These are phyloP conservation scores for Xyrichtys novacula DNA, from an alignment of 2,797 vertebrate species.

Conservation along the genomic window DNA sequence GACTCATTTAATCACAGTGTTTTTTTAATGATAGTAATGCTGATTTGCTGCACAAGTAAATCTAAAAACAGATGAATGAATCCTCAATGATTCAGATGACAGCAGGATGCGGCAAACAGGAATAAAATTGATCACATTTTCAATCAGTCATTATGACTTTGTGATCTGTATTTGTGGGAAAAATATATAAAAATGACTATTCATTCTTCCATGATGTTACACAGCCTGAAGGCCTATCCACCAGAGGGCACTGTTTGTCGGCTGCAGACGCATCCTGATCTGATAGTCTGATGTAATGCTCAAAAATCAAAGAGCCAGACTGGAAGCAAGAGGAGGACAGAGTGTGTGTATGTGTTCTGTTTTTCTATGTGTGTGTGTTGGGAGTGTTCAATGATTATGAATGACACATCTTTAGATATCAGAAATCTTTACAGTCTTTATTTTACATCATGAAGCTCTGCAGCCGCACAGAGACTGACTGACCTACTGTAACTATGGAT, in stretches of 20 bases:
- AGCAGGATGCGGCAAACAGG: neutral
- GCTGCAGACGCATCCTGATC: slow-evolving; percentile 53
- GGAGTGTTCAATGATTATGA: neutral
- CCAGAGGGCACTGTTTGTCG: slow-evolving; percentile 78
- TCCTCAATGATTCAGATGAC: neutral
- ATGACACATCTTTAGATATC: neutral
- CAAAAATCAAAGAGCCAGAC: slow-evolving; percentile 58
- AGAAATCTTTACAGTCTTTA: neutral
- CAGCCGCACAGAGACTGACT: slow-evolving; percentile 19
- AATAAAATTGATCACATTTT: neutral
- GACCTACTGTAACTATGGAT: slow-evolving; percentile 3
- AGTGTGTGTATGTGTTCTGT: slow-evolving; percentile 28
- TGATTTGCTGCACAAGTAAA: neutral
- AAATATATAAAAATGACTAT: neutral
- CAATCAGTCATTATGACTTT: neutral
- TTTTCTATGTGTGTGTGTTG: slow-evolving; percentile 19
- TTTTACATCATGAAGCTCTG: neutral
- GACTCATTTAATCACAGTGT: slow-evolving; percentile 6
- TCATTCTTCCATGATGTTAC: slow-evolving; percentile 36
- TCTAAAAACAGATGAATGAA: neutral
- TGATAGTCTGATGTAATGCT: slow-evolving; percentile 81
- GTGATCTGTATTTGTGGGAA: neutral
- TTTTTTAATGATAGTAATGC: neutral
- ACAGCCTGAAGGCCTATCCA: slow-evolving; percentile 61
- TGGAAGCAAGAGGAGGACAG: slow-evolving; percentile 15